phyloP scores from a whole-genome alignment of 2,113 vertebrate genomes.

The Phaethornis superciliosus region DNA sequence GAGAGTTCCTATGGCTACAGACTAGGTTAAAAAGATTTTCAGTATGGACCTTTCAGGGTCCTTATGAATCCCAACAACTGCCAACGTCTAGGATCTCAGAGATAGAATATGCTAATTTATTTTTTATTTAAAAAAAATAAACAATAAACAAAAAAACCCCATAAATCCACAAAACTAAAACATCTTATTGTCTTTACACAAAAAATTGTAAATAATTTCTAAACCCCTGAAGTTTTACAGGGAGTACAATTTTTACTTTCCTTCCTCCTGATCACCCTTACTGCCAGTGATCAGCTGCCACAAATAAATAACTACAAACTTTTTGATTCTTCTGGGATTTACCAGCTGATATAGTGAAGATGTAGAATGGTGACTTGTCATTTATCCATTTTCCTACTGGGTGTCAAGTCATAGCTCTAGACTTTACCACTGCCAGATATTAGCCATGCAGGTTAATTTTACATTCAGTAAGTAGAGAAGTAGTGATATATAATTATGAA shows the following conservation, averaged over 20 bases:
- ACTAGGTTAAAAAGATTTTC: neutral
- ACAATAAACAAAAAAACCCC: no score
- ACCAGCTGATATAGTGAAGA: neutral
- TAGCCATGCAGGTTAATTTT: neutral
- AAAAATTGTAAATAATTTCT: neutral
- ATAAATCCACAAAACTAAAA: neutral
- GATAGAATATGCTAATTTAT: neutral
- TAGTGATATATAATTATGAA: constrained; percentile 30
- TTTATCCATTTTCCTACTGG: neutral
- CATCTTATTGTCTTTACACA: neutral
- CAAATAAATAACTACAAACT: neutral
- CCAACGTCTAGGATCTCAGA: neutral
- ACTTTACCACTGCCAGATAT: neutral
- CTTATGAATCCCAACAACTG: neutral
- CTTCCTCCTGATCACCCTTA: neutral
- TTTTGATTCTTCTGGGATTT: neutral
- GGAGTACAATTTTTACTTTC: neutral
- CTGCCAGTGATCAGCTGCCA: neutral
- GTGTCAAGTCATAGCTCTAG: neutral
- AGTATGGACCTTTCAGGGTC: neutral
- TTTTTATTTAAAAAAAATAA: neutral
- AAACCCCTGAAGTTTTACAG: neutral
- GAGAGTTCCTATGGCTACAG: neutral
- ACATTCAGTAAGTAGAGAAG: neutral
- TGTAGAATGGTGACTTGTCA: neutral